Percentiles rank a stretch among this genome's conserved stretches.
These are phyloP conservation scores for Diadophis punctatus DNA, from an alignment of 2,113 vertebrate species.

Conservation along the genomic window DNA sequence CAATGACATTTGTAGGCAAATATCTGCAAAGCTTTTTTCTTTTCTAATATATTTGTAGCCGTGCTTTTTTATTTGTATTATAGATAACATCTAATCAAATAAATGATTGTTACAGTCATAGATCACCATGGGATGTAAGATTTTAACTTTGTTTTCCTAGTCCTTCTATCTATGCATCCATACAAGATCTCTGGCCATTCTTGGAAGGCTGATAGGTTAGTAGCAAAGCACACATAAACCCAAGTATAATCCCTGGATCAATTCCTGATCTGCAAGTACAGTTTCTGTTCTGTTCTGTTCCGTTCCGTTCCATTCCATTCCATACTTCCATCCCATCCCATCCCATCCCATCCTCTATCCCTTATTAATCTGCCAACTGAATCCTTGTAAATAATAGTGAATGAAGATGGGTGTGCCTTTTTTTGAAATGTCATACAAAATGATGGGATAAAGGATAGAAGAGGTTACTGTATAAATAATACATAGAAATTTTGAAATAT, in stretches of 20 bases:
- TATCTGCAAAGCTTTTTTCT: neutral
- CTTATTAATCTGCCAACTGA: neutral
- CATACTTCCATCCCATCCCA: too few relatives aligned
- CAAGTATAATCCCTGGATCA: neutral
- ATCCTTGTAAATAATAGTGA: neutral
- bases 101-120: neutral
- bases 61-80: neutral
- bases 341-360: neutral
- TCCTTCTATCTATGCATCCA: neutral
- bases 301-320: too few relatives aligned
- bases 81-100: neutral
- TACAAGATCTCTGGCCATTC: neutral
- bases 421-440: neutral
- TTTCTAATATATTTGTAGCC: neutral
- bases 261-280: neutral
- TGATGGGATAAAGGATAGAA: neutral
- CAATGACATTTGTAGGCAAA: neutral
- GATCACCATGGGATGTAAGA: neutral
- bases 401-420: neutral
- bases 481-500: neutral
- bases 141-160: neutral
- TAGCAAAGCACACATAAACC: neutral
- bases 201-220: neutral
- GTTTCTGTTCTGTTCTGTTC: too few relatives aligned
- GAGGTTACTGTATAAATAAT: neutral